phyloP scores from a whole-genome alignment of 37 sponge, comb jelly and placozoan genomes.

The Spongia lamella region DNA sequence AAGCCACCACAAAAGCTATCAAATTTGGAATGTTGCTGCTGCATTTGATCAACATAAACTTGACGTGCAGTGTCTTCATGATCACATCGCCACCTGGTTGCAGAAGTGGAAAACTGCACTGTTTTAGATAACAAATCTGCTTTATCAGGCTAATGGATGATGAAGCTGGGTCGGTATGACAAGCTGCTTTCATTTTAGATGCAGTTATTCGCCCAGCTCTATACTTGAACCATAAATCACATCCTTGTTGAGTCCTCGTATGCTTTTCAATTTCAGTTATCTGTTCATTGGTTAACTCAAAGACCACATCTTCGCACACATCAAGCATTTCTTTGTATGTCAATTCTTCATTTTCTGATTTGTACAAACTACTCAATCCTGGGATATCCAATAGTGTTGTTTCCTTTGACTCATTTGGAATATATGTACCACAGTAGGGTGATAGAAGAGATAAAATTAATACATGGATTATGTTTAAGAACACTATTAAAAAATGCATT shows the following conservation, averaged over 20 bases:
- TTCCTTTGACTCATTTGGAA: slow-evolving; percentile 13
- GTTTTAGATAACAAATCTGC: slow-evolving; percentile 40
- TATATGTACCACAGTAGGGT: slow-evolving; percentile 14
- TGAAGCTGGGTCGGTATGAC: slow-evolving; percentile 19
- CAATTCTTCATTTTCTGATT: slow-evolving; percentile 16
- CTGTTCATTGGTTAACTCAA: slow-evolving; percentile 6
- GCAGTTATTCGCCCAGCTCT: slow-evolving; percentile 49
- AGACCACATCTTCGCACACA: slow-evolving; percentile 28
- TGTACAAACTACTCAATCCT: slow-evolving; percentile 15
- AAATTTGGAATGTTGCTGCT: slow-evolving; percentile 22
- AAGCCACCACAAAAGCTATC: slow-evolving; percentile 14
- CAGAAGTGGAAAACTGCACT: slow-evolving; percentile 20
- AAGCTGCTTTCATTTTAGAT: slow-evolving; percentile 32
- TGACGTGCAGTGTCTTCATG: slow-evolving; percentile 48
- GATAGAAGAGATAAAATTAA: slow-evolving; percentile 38
- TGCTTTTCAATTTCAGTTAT: slow-evolving; percentile 5
- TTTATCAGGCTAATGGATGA: slow-evolving; percentile 41
- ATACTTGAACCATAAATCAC: slow-evolving; percentile 32
- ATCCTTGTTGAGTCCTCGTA: slow-evolving; percentile 14
- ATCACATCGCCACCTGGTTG: slow-evolving; percentile 60
- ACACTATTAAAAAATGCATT: too few relatives aligned
- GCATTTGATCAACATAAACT: slow-evolving; percentile 10
- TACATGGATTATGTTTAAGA: slow-evolving; percentile 38
- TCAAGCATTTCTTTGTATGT: slow-evolving; percentile 20
- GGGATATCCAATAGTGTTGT: slow-evolving; percentile 23